Evolutionary conservation across 1,140 invertebrate species (phyloP), one percentile per base, ranked within the genome.

Genomic region (Tribolium castaneum): DNA sequence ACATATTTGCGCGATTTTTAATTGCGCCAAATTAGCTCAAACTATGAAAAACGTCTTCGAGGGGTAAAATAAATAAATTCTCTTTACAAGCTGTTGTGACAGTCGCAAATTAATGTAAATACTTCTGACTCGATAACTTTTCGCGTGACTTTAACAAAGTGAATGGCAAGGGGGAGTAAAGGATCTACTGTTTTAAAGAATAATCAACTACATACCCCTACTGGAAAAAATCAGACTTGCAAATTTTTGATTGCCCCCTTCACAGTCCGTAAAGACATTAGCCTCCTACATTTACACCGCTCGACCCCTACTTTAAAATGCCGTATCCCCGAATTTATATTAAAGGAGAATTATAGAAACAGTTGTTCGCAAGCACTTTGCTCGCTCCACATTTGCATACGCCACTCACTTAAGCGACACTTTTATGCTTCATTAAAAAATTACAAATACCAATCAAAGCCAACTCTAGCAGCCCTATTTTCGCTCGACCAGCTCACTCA

Each of bases 211-310:
- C 82, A 78, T 80, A 76, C 79, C 80, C 80, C 79, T 77, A 74
- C 72, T 72, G 73, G 76, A 82, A 85, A 85, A 85, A 85, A 86
- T 86, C 85, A 86, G 83, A 86, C 85, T 86, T 86, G 85, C 85
- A 86, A 86, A 86, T 86, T 85, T 85, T 73, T 81, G 82, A 85
- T 84, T 84, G 83, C 80, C 78, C 85, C 85, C 85, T 86, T 86
- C 84, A 80, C 85, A 86, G 81, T 72, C 82, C 82, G 84, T 85
- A 85, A 85, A 85, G 85, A 85, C 84, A 85, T 86, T 86, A 86
- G 84, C 84, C 82, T 85, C 83, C 84, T 84, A 85, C 83, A 84
- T 83, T 83, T 80, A 80, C 78, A 76, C 71, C 80, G 71, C 56
- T 35, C 73, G 62, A 78, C 77, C 70, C 77, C 76, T 70, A 13